Base-by-base conservation (phyloP, 2,888 invertebrate genomes). In the Diaprepes abbreviatus region DNA sequence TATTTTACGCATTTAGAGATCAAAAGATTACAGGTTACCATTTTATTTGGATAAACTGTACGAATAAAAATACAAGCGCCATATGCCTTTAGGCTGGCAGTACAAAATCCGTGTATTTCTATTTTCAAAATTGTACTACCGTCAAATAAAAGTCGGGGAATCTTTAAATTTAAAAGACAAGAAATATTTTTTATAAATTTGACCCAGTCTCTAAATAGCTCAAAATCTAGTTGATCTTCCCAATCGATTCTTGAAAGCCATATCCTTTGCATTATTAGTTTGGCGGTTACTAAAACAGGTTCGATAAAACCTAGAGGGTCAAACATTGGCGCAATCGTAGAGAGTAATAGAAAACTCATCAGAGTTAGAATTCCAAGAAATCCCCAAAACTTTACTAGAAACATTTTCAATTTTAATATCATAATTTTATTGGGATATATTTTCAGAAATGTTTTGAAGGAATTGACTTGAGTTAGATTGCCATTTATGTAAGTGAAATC, bases 91-190 rank as follows among this genome's bases (percentile, higher is more conserved):
- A 60, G 9, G 6, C 73, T 72, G 2, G 74, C 74, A 55, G 76
- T 74, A 0, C 65, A 67, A 66, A 76, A 76, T 38, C 70, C 73
- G 28, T 76, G 76, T 3, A 70, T 24, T 43, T 70, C 59, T 1
- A 59, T 21, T 21, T 36, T 45, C 3, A 33, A 9, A 33, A 58
- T n/a, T 4, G 10, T n/a, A 7, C 28, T 38, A 21, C 33, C 14
- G 5, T 10, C 7, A 10, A 73, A 62, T 33, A 73, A 45, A 31
- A 28, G 35, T 38, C 73, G 16, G 5, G 72, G 72, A 52, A 72
- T 65, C 43, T 65, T 65, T 19, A 73, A 17, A 12, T 28, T 40
- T 9, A 9, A 7, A 31, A 71, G 33, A 14, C 16, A 3, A 10
- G 55, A 14, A 19, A 73, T 17, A 14, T 54, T 21, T 9, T 14